Evolutionary conservation across 2,888 invertebrate genomes (phyloP), one percentile per base, ranked within the genome.

Genomic region (Eumerus sabulonum): DNA sequence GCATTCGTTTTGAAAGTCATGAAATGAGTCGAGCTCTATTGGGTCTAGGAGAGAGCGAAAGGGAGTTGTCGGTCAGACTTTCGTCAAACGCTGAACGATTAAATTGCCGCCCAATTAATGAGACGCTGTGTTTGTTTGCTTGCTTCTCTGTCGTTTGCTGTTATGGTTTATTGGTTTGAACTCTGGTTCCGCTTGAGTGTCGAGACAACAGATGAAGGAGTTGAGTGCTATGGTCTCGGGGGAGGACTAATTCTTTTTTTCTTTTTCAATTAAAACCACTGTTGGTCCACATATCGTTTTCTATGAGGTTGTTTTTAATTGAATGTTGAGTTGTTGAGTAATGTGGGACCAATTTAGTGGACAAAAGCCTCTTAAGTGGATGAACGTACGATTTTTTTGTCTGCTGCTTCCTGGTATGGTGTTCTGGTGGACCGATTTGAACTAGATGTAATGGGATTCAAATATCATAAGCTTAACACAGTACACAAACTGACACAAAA

Each of bases 91-190:
- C 73, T 63, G 73, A 77, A 66, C 73, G 62, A 73, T 77, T 59
- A 67, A 77, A 77, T 73, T 73, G 77, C 66, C 67, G 63, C 73
- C 72, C 73, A 77, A 77, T 77, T 77, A 73, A 73, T 44, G 47
- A 60, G 36, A 16, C 42, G 62, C 18, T 16, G 36, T 45, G 47
- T 56, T 47, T 64, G n/a, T 35, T 35, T 19, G 14, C 17, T 45
- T 27, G 27, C 7, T 27, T 27, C 7, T 27, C 27, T 27, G 2
- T 27, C 27, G 27, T 27, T 27, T 27, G 27, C 27, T 56, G 42
- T 47, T 40, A 38, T 47, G 56, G 19, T 72, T 57, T 47, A 57
- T 72, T 63, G 38, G 38, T 73, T 66, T 66, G 73, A 57, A 51
- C 56, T 62, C 27, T 57, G 62, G 72, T 73, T 72, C 66, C 66